Conservation (phyloP, 1,140 invertebrate genomes). For the Gonioctena quinquepunctata region DNA sequence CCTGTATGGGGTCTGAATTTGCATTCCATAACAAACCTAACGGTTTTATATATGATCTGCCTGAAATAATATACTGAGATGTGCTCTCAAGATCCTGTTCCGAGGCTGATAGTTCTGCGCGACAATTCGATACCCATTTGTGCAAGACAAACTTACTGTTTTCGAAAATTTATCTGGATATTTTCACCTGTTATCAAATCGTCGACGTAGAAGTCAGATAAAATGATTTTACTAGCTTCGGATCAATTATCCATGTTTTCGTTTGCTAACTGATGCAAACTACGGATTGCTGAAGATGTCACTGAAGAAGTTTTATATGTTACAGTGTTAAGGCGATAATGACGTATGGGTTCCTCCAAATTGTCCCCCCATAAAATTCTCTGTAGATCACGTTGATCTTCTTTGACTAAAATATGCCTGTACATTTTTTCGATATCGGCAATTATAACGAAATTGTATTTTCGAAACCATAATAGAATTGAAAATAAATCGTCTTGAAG, state of each 20-base stretch:
- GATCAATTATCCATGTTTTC: constrained; percentile 37
- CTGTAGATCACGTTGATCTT: constrained; percentile 41
- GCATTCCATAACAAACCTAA: too few relatives aligned
- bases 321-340: constrained; percentile 27
- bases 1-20: too few relatives aligned
- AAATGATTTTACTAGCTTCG: constrained; percentile 36
- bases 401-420: constrained; percentile 41
- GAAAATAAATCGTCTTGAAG: constrained; percentile 54
- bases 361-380: constrained; percentile 39
- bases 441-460: constrained; percentile 42
- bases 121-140: too few relatives aligned
- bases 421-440: constrained; percentile 56
- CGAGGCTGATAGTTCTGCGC: too few relatives aligned
- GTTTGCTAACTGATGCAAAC: constrained; percentile 44
- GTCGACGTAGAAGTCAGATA: constrained; percentile 56
- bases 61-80: too few relatives aligned
- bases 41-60: too few relatives aligned
- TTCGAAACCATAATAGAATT: constrained; percentile 53
- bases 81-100: too few relatives aligned
- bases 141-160: too few relatives aligned
- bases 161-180: too few relatives aligned
- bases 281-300: constrained; percentile 47
- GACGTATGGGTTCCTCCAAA: neutral
- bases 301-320: constrained; percentile 49
- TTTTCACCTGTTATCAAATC: constrained; percentile 54